Percentiles rank a stretch among this genome's conserved stretches.
These are phyloP conservation scores for Himalopsyche japonica DNA, from an alignment of 2,888 invertebrate species.

Conservation along the genomic window DNA sequence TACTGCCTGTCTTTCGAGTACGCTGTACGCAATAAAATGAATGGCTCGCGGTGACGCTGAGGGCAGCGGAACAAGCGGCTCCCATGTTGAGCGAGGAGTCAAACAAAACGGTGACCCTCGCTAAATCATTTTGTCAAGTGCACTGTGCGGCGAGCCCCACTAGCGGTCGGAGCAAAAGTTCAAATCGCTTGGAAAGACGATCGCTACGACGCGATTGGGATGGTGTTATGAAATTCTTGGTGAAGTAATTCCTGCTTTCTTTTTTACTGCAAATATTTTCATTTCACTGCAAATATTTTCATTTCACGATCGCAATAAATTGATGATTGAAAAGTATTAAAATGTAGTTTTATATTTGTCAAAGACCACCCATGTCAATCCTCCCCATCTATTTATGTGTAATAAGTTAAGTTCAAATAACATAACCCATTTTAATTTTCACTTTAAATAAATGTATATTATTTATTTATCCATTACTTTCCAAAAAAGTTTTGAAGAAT, in stretches of 20 bases:
- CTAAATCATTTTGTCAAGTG: constrained; percentile 6
- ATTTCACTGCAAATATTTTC: background rate
- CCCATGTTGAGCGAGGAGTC: constrained; percentile 8
- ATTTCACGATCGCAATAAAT: background rate
- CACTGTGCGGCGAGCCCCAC: background rate
- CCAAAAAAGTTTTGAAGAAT: too few species aligned
- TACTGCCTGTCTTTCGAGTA: constrained; percentile 4
- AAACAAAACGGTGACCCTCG: constrained; percentile 26
- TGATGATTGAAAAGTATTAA: too few species aligned
- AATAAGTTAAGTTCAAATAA: too few species aligned
- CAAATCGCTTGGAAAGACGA: background rate
- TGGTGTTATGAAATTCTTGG: background rate
- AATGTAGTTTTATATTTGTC: too few species aligned
- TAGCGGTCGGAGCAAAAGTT: background rate
- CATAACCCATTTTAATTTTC: too few species aligned
- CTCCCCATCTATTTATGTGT: too few species aligned
- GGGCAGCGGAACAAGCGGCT: constrained; percentile 12
- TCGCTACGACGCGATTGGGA: background rate
- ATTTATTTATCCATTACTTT: too few species aligned
- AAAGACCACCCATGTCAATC: too few species aligned
- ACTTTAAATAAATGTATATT: too few species aligned
- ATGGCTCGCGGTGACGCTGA: constrained; percentile 18
- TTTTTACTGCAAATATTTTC: background rate
- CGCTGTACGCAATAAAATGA: constrained; percentile 12
- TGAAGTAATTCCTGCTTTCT: background rate